Base-by-base conservation (phyloP, 1,140 invertebrate species). In the Drosophila nebulosa region DNA sequence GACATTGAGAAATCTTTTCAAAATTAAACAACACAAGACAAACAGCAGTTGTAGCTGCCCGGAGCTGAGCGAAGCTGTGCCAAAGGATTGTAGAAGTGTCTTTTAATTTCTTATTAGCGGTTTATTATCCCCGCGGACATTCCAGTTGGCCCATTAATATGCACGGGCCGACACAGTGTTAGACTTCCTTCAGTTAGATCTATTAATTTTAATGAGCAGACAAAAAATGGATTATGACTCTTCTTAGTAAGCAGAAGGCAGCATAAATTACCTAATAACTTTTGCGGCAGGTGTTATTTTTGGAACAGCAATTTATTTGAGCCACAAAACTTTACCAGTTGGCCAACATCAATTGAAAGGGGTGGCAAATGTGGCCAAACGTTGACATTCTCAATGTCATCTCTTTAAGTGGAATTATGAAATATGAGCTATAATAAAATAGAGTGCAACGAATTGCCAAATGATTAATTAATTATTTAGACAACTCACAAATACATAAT, bases 31-130 rank as follows among this genome's bases (percentile, higher is more conserved):
- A 46, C 39, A 46, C 9, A 16, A 78, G 16, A 78, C 67, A 71
- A 74, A 76, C 68, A 69, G 69, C 73, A 77, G 69, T 65, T 76
- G 65, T 63, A 57, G 69, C 65, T 65, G 76, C 71, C 72, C 74
- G 66, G 51, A 55, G 27, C 27, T 18, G 59, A 5, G 58, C 36
- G 30, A 35, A 21, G 50, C 30, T 6, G 21, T 35, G 36, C 10
- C 18, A 42, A 32, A 14, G 58, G 18, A 71, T n/a, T n/a, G 68
- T 59, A 77, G 70, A 89, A 88, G 83, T 88, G 70, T 88, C 83
- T 89, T 88, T 89, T 89, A 88, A 88, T 88, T 83, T 83, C 83
- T 88, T 88, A 88, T 88, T 88, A 88, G 83, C 84, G 84, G 84
- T 61, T 83, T 83, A 88, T 88, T 88, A 88, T 89, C 84, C 83